phyloP scores from a whole-genome alignment of 1,140 invertebrate genomes.

The Drosophila micromelanica region DNA sequence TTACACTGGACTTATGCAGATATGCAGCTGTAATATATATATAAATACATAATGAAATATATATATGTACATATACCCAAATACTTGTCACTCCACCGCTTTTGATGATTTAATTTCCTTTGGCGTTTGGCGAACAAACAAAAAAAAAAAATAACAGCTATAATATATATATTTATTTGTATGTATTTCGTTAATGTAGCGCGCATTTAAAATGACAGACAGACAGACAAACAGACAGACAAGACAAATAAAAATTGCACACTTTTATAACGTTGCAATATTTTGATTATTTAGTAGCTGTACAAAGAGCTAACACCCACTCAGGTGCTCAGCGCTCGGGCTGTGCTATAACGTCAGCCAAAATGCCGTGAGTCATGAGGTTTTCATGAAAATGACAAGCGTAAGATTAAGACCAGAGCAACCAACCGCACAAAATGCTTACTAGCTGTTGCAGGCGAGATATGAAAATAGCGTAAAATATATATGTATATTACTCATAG shows the following conservation, averaged over 20 bases:
- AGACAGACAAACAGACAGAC: constrained; percentile 17
- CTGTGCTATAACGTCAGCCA: constrained; percentile 21
- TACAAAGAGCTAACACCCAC: constrained; percentile 43
- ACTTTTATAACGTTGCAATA: constrained; percentile 68
- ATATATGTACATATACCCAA: background rate
- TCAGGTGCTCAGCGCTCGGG: constrained; percentile 14
- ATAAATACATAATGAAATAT: background rate
- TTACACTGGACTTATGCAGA: too few relatives aligned
- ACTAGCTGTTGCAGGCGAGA: constrained; percentile 13
- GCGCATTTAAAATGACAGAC: constrained; percentile 28
- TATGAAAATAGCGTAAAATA: constrained; percentile 11
- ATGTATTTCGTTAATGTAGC: constrained; percentile 57
- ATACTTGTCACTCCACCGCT: constrained; percentile 64
- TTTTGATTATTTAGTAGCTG: constrained; percentile 70
- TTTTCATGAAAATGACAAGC: constrained; percentile 26
- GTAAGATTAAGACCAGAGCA: constrained; percentile 2
- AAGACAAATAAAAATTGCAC: background rate
- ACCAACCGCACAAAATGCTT: constrained; percentile 3
- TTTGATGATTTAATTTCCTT: constrained; percentile 77
- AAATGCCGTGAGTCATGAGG: constrained; percentile 31
- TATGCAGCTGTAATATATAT: too few relatives aligned
- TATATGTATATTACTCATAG: constrained; percentile 11
- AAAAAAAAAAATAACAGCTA: constrained; percentile 38
- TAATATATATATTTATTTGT: constrained; percentile 38
- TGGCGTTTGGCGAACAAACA: constrained; percentile 53